phyloP scores from a whole-genome alignment of 2,888 invertebrate species.

The Scrobipalpa atriplicella region DNA sequence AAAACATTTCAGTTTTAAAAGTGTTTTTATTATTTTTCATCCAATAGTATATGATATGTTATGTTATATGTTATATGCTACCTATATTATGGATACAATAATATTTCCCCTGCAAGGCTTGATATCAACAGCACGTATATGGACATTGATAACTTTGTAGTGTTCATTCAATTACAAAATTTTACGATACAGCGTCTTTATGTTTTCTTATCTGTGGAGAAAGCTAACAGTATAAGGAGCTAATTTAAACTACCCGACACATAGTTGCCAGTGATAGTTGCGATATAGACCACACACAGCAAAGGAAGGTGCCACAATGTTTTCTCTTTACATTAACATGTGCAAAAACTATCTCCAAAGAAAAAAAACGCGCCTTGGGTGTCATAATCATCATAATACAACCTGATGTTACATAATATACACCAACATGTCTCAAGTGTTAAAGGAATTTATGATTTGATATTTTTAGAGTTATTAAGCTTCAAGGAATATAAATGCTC shows the following conservation, averaged over 20 bases:
- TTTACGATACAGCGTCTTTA: neutral
- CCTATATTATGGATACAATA: too few relatives aligned
- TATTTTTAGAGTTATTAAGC: too few relatives aligned
- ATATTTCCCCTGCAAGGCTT: too few relatives aligned
- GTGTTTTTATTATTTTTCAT: too few relatives aligned
- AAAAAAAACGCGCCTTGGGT: neutral
- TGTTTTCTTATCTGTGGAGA: slow-evolving; percentile 41
- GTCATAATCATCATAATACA: neutral
- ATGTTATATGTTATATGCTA: too few relatives aligned
- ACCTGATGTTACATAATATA: neutral
- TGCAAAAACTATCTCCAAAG: neutral
- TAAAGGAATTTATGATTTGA: too few relatives aligned
- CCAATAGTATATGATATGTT: too few relatives aligned
- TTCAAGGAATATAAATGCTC: too few relatives aligned
- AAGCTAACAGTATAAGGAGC: slow-evolving; percentile 58
- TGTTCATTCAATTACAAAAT: neutral
- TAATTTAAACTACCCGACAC: slow-evolving; percentile 64
- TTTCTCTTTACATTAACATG: slow-evolving; percentile 27
- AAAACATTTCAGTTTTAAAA: too few relatives aligned
- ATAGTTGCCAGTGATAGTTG: slow-evolving; percentile 46
- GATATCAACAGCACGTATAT: too few relatives aligned
- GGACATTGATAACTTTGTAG: too few relatives aligned
- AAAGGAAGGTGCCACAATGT: slow-evolving; percentile 34
- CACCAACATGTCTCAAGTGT: too few relatives aligned
- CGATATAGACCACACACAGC: slow-evolving; percentile 49